Evolutionary conservation across 2,113 vertebrate species (phyloP), one percentile per base, ranked within the genome.

Genomic region (Mus musculus): DNA sequence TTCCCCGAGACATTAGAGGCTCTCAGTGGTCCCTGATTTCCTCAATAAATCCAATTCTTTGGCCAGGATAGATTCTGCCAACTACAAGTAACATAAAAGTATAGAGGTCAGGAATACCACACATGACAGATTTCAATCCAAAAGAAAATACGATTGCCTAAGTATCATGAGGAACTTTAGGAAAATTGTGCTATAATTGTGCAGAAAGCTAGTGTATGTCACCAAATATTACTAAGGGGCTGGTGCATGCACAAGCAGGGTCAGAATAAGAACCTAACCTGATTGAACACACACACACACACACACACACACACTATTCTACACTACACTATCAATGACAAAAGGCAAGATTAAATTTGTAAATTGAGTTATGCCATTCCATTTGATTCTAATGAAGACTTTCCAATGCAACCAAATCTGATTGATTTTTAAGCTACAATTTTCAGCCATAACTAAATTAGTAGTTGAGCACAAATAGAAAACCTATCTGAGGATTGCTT

Each of bases 381-480:
- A 89, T 95, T 86, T 87, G 14, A 93, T 81, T 90, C 93, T 90
- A 61, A 85, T 93, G 84, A 76, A 61, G 49, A n/a, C 59, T 65
- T 87, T 95, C 54, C 56, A 75, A 12, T 49, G 42, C 56, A 80
- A 93, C 5, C 54, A 89, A 95, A 91, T 54, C 14, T 85, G 73
- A 95, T 26, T 42, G 77, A 46, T 85, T 89, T 89, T 89, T 89
- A 7, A 72, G 24, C 19, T 80, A 33, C 26, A 78, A 20, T 3
- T 69, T 63, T 28, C 28, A 94, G 46, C n/a, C 16, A 2, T 72
- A 42, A 90, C 73, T 91, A 95, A 84, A 75, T 80, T 22, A 71
- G 56, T 82, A 49, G 13, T 63, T 39, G 67, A 91, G 52, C 19
- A 63, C 63, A 54, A 91, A 59, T 12, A 73, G 42, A 73, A 92